Percentiles rank a stretch among this genome's conserved stretches.
Conservation (phyloP, 92 coral and sea anemone genomes). For the Bergia puertoricense region DNA sequence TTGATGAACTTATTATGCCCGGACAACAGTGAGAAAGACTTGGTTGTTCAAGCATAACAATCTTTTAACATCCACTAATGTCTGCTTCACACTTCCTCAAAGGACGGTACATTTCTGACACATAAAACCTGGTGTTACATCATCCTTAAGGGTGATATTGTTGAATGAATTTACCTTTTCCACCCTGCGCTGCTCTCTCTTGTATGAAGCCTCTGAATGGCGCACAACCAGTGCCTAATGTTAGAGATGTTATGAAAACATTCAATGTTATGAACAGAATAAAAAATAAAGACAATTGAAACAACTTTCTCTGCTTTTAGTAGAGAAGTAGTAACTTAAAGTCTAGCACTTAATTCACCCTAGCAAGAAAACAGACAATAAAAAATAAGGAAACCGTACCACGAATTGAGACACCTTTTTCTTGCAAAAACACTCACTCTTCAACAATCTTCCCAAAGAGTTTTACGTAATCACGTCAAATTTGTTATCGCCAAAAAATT, state of each 20-base stretch:
- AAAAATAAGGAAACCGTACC: neutral
- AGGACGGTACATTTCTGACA: neutral
- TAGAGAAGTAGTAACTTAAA: neutral
- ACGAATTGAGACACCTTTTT: neutral
- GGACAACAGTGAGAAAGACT: too few species aligned
- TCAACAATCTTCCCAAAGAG: neutral
- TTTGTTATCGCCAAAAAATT: neutral
- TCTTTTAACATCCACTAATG: too few species aligned
- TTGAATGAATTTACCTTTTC: constrained; percentile 52
- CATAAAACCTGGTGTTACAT: neutral
- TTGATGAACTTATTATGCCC: too few species aligned
- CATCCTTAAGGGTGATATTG: too few species aligned
- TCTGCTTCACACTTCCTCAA: neutral
- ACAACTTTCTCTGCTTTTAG: too few species aligned
- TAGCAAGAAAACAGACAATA: too few species aligned
- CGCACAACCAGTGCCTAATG: constrained; percentile 95
- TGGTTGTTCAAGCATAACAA: too few species aligned
- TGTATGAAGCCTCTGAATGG: constrained; percentile 96
- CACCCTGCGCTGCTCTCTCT: constrained; percentile 75
- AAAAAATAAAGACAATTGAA: neutral
- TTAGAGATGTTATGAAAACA: neutral
- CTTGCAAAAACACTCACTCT: neutral
- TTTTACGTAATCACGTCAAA: neutral
- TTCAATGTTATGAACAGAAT: neutral
- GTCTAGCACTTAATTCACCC: too few species aligned